Percentiles rank a stretch among this genome's conserved stretches.
Evolutionary conservation across 2,888 invertebrate species (phyloP).

Genomic region (Volucella bombylans): DNA sequence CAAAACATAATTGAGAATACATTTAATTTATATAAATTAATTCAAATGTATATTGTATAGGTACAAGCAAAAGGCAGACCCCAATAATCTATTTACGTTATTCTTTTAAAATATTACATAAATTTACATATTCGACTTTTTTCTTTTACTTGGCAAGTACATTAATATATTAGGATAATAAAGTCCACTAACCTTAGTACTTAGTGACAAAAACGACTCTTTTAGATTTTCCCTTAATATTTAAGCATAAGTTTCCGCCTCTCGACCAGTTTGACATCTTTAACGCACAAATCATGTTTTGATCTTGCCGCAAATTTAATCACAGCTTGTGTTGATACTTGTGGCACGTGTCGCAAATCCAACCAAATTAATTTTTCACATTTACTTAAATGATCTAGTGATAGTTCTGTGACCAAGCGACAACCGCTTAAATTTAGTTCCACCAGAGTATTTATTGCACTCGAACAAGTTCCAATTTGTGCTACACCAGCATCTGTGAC

Average conservation of each 20-base stretch:
- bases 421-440: slow-evolving; percentile 92
- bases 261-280: slow-evolving; percentile 90
- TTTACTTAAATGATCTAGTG: slow-evolving; percentile 90
- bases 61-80: background rate
- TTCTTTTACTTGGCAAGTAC: slow-evolving; percentile 28
- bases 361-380: slow-evolving; percentile 89
- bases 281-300: slow-evolving; percentile 90
- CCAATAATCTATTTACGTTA: background rate
- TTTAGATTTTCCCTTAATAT: slow-evolving; percentile 50
- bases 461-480: slow-evolving; percentile 90
- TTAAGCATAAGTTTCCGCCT: slow-evolving; percentile 73
- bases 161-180: slow-evolving; percentile 26
- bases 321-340: slow-evolving; percentile 91
- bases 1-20: too few species aligned
- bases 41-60: background rate
- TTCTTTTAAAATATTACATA: background rate
- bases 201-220: background rate
- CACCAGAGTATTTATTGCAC: slow-evolving; percentile 86
- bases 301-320: slow-evolving; percentile 92
- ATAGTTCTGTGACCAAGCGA: slow-evolving; percentile 90
- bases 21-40: too few species aligned
- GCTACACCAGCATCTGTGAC: slow-evolving; percentile 95
- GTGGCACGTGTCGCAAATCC: slow-evolving; percentile 90
- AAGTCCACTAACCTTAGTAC: slow-evolving; percentile 55
- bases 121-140: background rate